Evolutionary conservation across 2,113 vertebrate species (phyloP).

Genomic region (Ptyas mucosa): DNA sequence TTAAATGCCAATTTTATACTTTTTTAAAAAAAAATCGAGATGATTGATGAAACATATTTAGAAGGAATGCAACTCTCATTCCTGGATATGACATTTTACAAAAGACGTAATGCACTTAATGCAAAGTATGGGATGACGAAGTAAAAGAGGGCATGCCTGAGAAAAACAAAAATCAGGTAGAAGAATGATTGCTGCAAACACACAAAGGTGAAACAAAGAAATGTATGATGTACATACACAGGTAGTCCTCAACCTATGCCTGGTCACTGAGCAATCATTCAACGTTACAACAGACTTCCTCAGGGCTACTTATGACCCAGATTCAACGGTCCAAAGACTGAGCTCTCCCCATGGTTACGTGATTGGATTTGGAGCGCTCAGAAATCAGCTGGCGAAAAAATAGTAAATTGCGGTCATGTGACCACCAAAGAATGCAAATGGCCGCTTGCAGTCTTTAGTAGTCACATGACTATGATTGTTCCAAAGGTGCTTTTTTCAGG

Average conservation of each 20-base stretch:
- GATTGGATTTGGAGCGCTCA: neutral
- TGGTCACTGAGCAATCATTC: neutral
- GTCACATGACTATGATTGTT: no score
- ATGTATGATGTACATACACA: neutral
- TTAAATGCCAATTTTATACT: neutral
- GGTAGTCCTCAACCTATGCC: neutral
- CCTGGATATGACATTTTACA: neutral
- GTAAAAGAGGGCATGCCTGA: neutral
- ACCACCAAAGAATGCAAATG: neutral
- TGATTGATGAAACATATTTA: neutral
- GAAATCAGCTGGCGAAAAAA: neutral
- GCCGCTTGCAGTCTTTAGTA: no score
- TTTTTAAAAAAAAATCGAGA: neutral
- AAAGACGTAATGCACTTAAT: neutral
- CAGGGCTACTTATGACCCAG: neutral
- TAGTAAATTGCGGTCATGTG: neutral
- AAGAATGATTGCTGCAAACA: neutral
- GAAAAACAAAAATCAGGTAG: neutral
- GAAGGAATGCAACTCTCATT: neutral
- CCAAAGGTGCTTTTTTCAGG: no score
- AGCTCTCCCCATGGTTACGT: neutral
- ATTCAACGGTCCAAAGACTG: neutral
- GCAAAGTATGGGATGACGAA: neutral
- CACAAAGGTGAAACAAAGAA: neutral
- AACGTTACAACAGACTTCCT: neutral